A percentile compares a stretch with the other conserved stretches of the same genome.
Conservation (phyloP, 2,113 vertebrate species). For the Telmatochromis sp. region DNA sequence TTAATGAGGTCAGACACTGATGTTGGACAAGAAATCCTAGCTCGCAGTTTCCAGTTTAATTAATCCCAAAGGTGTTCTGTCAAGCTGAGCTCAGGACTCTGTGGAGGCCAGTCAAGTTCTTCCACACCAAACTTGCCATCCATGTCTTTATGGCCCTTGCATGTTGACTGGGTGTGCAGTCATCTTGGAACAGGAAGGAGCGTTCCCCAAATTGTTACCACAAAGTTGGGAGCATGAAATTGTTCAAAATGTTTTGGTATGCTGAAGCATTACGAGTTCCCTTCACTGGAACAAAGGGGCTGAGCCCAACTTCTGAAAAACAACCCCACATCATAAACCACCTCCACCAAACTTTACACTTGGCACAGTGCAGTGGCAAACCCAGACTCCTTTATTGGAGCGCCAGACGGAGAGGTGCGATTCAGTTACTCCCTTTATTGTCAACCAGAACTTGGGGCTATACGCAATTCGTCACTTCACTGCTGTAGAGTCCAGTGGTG, state of each 20-base stretch:
- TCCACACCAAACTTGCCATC: not conserved
- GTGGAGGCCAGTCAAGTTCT: not conserved
- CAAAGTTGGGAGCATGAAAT: not conserved
- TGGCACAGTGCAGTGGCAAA: not conserved
- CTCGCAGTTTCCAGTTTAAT: not conserved
- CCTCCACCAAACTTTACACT: not conserved
- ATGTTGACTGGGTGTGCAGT: not conserved
- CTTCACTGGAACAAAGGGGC: not conserved
- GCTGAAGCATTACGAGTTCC: not conserved
- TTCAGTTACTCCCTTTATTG: not conserved
- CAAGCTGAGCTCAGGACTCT: not conserved
- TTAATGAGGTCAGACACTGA: not conserved
- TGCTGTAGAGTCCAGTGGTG: not conserved
- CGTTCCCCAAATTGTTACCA: not conserved
- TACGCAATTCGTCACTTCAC: not conserved
- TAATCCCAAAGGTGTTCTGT: not conserved
- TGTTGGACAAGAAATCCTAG: not conserved
- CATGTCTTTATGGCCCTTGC: not conserved
- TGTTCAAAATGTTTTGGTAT: not conserved
- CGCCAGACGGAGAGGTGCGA: not conserved
- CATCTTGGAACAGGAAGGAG: not conserved
- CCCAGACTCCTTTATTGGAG: not conserved
- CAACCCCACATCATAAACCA: not conserved
- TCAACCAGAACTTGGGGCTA: not conserved
- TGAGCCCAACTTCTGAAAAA: not conserved